phyloP scores from a whole-genome alignment of 2,888 invertebrate genomes.

The Lottia gigantea region DNA sequence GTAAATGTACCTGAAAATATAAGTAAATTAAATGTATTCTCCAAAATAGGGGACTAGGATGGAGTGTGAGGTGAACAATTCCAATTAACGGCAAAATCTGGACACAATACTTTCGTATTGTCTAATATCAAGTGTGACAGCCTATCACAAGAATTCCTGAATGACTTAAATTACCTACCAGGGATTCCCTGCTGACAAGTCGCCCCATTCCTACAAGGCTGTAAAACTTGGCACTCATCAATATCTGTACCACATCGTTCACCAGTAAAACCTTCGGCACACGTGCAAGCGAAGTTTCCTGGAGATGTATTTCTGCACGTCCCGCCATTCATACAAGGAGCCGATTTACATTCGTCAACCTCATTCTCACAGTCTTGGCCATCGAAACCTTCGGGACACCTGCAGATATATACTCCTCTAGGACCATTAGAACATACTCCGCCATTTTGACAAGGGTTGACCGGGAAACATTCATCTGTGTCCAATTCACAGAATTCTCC shows the following conservation, averaged over 20 bases:
- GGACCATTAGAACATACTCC: background rate
- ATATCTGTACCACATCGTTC: conserved; percentile 17
- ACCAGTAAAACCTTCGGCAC: conserved; percentile 20
- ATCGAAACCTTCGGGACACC: conserved; percentile 22
- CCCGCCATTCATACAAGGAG: conserved; percentile 26
- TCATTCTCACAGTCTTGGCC: conserved; percentile 23
- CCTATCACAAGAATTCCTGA: too few relatives aligned
- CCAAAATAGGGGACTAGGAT: too few relatives aligned
- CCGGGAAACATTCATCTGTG: conserved; percentile 30
- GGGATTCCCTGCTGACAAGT: conserved; percentile 11
- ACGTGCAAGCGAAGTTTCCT: conserved; percentile 25
- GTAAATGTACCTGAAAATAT: background rate
- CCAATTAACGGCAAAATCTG: too few relatives aligned
- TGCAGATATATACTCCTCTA: conserved; percentile 20
- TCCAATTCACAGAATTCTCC: conserved; percentile 32
- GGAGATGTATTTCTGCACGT: conserved; percentile 16
- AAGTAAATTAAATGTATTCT: too few relatives aligned
- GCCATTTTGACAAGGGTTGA: conserved; percentile 16
- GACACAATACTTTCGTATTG: too few relatives aligned
- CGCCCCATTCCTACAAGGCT: conserved; percentile 17
- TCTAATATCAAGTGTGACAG: too few relatives aligned
- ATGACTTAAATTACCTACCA: conserved; percentile 12
- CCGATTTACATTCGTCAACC: conserved; percentile 23
- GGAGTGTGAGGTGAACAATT: too few relatives aligned
- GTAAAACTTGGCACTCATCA: conserved; percentile 11